phyloP scores from a whole-genome alignment of 1,140 invertebrate genomes.

The Drosophila sechellia region DNA sequence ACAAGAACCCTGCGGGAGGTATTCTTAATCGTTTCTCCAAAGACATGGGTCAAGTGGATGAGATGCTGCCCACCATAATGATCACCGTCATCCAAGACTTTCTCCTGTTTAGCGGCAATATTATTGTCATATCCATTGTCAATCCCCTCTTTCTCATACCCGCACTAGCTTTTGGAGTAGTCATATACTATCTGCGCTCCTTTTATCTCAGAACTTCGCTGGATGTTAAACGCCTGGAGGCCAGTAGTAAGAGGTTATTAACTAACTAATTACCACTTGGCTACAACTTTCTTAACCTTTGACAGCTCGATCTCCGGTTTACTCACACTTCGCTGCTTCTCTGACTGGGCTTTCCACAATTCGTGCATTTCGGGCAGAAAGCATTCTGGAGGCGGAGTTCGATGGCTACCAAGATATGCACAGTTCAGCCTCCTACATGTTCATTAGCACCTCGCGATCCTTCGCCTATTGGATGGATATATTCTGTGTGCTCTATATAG shows the following conservation, averaged over 20 bases:
- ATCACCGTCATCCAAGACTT: constrained; percentile 91
- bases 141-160: constrained; percentile 92
- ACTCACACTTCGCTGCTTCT: constrained; percentile 95
- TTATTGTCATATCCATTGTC: constrained; percentile 90
- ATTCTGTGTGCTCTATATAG: constrained; percentile 90
- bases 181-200: constrained; percentile 91
- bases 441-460: constrained; percentile 87
- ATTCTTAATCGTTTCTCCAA: constrained; percentile 90
- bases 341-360: constrained; percentile 95
- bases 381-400: constrained; percentile 91
- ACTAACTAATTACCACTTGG: not conserved
- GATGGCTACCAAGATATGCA: constrained; percentile 91
- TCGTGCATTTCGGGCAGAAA: constrained; percentile 91
- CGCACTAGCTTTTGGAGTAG: constrained; percentile 87
- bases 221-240: constrained; percentile 94
- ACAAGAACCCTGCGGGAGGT: constrained; percentile 88
- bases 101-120: constrained; percentile 89
- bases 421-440: constrained; percentile 88
- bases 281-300: not conserved
- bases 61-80: constrained; percentile 90
- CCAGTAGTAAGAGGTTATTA: constrained; percentile 89
- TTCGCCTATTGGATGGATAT: constrained; percentile 92
- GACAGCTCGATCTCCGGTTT: constrained; percentile 91
- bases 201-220: constrained; percentile 93
- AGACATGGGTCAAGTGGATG: constrained; percentile 94